phyloP scores from a whole-genome alignment of 2,113 vertebrate species.

The Candoia aspera region DNA sequence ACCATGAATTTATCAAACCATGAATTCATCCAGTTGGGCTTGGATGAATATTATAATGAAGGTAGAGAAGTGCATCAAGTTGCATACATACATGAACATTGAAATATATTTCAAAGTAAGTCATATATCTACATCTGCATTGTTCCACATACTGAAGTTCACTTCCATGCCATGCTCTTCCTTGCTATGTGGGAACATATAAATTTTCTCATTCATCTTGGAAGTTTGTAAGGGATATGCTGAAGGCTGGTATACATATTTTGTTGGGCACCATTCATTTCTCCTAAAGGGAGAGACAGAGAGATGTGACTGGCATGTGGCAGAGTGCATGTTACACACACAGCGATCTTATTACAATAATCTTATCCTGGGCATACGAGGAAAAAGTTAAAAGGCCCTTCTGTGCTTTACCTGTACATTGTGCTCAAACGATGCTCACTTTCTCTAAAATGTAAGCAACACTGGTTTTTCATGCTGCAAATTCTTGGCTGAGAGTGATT shows the following conservation, averaged over 20 bases:
- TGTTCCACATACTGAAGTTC: constrained; percentile 8
- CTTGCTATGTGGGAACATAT: neutral
- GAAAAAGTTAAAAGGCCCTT: constrained; percentile 24
- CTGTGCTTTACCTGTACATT: constrained; percentile 37
- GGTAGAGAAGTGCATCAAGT: neutral
- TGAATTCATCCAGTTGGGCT: neutral
- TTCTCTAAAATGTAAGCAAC: constrained; percentile 25
- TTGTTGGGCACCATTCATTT: constrained; percentile 23
- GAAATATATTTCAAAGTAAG: neutral
- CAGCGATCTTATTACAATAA: neutral
- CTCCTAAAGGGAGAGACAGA: constrained; percentile 17
- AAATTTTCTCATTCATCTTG: constrained; percentile 27
- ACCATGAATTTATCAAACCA: neutral
- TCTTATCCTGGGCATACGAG: constrained; percentile 16
- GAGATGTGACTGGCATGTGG: neutral
- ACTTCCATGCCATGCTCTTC: neutral
- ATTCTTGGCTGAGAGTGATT: neutral
- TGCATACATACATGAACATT: too few species aligned
- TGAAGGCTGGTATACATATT: constrained; percentile 33
- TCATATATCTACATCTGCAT: neutral
- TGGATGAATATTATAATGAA: neutral
- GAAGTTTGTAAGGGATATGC: constrained; percentile 27
- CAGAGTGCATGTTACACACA: constrained; percentile 9
- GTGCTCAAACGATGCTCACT: neutral
- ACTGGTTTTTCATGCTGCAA: neutral